phyloP scores from a whole-genome alignment of 2,797 vertebrate species.

The Acestrorhynchus altus region DNA sequence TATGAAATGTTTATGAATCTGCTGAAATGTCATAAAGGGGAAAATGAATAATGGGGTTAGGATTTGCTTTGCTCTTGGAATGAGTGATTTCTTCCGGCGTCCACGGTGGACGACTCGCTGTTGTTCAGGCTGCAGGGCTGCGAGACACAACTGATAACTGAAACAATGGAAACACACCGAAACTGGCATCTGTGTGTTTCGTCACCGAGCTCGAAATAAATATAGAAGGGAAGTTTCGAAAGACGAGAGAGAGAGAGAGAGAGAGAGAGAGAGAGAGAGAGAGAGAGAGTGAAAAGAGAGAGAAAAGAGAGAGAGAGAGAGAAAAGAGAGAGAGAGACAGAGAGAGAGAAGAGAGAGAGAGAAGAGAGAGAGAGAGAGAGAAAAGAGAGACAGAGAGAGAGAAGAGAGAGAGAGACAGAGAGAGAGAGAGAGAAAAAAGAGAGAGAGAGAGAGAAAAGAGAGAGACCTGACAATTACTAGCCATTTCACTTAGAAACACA shows the following conservation, averaged over 20 bases:
- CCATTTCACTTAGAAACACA: no score
- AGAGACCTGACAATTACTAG: background rate
- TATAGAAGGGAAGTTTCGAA: background rate
- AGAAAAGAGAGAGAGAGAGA: no score
- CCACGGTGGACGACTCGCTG: background rate
- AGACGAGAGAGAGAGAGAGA: background rate
- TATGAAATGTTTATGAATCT: constrained; percentile 26
- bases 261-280: background rate
- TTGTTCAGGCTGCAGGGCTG: background rate
- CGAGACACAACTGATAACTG: background rate
- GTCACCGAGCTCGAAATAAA: background rate
- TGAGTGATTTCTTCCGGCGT: constrained; percentile 41
- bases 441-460: background rate
- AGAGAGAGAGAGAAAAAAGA: background rate
- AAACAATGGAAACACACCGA: background rate
- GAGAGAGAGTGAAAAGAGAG: background rate
- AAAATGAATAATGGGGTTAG: constrained; percentile 13
- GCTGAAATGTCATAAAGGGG: constrained; percentile 20
- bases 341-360: background rate
- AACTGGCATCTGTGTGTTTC: background rate
- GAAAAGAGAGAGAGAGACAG: no score
- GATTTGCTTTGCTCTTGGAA: constrained; percentile 33
- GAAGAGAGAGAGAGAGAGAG: background rate
- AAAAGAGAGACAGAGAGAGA: no score
- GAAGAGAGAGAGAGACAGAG: background rate